These are phyloP conservation scores for Babyrousa celebensis DNA, from an alignment of 2,797 vertebrate species.

Conservation along the genomic window DNA sequence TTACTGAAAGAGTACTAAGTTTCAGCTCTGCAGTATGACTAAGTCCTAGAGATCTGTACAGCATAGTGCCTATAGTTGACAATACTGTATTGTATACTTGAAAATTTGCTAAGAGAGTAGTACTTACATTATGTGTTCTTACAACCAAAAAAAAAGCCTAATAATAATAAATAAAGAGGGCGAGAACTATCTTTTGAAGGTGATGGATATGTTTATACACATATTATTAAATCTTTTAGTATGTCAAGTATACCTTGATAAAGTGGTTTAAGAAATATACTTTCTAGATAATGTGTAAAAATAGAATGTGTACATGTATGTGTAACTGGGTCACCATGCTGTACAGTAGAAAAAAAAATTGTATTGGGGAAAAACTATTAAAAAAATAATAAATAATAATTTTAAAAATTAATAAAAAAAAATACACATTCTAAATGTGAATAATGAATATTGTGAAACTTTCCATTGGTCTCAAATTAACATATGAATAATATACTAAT, in stretches of 20 bases:
- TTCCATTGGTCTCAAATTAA: slow-evolving; percentile 18
- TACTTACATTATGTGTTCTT: background rate
- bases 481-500: background rate
- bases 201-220: background rate
- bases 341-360: no score
- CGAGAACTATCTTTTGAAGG: background rate
- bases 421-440: background rate
- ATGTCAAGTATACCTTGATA: background rate
- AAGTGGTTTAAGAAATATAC: background rate
- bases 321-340: no score
- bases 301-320: no score
- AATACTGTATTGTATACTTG: background rate
- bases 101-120: background rate
- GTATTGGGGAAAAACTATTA: no score
- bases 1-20: background rate
- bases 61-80: background rate
- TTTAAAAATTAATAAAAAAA: no score
- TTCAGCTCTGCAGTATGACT: background rate
- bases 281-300: background rate
- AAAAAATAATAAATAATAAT: no score
- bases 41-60: background rate
- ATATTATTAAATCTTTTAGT: background rate
- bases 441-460: background rate
- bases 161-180: background rate
- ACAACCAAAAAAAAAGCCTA: background rate